phyloP scores from a whole-genome alignment of 2,113 vertebrate species.

The Andinoacara biseriatus region DNA sequence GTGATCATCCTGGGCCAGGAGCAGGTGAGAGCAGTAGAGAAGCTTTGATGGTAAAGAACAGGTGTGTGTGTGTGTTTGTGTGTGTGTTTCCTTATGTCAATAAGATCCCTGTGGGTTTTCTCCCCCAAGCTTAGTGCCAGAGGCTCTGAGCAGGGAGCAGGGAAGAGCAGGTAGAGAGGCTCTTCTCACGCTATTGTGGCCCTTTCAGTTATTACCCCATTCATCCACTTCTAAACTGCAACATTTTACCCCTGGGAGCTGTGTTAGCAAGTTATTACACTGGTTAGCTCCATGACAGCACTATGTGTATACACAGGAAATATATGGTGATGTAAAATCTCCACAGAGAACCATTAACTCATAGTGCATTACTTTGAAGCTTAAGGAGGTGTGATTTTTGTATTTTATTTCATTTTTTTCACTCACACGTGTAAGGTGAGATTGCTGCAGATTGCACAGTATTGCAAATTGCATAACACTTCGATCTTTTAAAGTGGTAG shows the following conservation, averaged over 20 bases:
- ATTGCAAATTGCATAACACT: neutral
- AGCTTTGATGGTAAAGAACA: neutral
- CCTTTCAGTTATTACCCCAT: conserved; percentile 51
- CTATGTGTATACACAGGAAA: conserved; percentile 10
- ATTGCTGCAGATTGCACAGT: conserved; percentile 47
- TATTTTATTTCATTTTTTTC: neutral
- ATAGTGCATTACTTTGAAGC: conserved; percentile 9
- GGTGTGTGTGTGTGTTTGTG: conserved; percentile 8
- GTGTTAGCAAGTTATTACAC: conserved; percentile 11
- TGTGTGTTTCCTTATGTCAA: conserved; percentile 18
- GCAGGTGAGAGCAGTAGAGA: conserved; percentile 84
- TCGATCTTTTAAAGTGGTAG: conserved; percentile 27
- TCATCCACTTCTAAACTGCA: conserved; percentile 35
- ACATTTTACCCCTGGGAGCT: conserved; percentile 27
- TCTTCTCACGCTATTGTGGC: conserved; percentile 70
- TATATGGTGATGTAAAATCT: conserved; percentile 15
- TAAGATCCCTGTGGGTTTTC: conserved; percentile 31
- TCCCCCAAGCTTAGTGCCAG: conserved; percentile 38
- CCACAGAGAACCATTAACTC: conserved; percentile 21
- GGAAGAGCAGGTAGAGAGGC: conserved; percentile 23
- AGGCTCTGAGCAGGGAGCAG: conserved; percentile 41
- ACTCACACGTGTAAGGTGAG: conserved; percentile 29
- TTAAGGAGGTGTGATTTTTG: neutral
- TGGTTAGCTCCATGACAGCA: conserved; percentile 34
- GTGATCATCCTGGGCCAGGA: conserved; percentile 97